Base-by-base conservation (phyloP, 2,797 vertebrate genomes). In the Gymnothorax javanicus region DNA sequence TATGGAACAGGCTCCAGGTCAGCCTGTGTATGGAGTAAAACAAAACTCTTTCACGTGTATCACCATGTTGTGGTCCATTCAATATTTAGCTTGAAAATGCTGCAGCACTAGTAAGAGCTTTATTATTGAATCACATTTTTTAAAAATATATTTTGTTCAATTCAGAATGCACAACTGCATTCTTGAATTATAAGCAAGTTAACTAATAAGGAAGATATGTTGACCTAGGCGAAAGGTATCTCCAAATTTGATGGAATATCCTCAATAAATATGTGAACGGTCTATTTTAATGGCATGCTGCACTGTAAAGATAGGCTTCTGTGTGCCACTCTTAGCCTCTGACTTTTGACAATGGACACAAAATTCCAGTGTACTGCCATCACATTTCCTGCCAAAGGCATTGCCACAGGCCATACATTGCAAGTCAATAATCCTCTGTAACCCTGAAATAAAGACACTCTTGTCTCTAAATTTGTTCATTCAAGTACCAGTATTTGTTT, bases 381-480 rank as follows among this genome's bases (percentile, higher is more conserved):
- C 77, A 81, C 52, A 56, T 81, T 77, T 77, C 33, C 4, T 50
- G 73, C 73, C 73, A 50, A 56, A 56, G 77, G 77, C 52, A n/a
- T 81, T 33, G 52, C 77, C 77, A 81, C 77, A 4, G 52, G 77
- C 77, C 77, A n/a, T 56, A 81, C 77, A 56, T 81, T 23, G 20
- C 52, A 4, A 81, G 6, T 81, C 52, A 81, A 81, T n/a, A 81
- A 81, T n/a, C 77, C 77, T n/a, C 75, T 23, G 33, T 20, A 20
- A n/a, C 71, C 33, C 71, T 43, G 33, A 75, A 75, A 75, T 75
- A 43, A 75, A 79, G 43, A 50, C 75, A 20, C 54, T 79, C 77
- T 33, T 23, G 6, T 56, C 77, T 11, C 20, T 17, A 56, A 54
- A 81, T 52, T 81, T 81, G 25, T 81, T 81, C 43, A 52, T 77